Percentiles rank a stretch among this genome's conserved stretches.
phyloP scores from a whole-genome alignment of 2,888 invertebrate genomes.

The Anarsia innoxiella region DNA sequence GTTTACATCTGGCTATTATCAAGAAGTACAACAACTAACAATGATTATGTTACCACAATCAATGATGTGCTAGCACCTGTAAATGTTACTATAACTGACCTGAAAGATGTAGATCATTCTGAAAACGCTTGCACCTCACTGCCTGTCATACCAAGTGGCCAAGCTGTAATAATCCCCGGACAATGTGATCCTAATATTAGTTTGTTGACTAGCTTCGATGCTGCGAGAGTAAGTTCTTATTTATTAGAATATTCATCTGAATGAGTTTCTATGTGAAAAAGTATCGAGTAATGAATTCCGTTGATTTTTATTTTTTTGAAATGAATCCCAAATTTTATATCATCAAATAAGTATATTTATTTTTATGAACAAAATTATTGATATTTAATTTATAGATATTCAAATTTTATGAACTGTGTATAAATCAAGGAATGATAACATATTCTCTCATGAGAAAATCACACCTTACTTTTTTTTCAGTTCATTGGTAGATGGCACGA shows the following conservation, averaged over 20 bases:
- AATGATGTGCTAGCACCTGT: constrained; percentile 16
- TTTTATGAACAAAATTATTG: too few species aligned
- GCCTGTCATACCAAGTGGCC: constrained; percentile 37
- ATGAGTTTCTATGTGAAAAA: too few species aligned
- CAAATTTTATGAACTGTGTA: too few species aligned
- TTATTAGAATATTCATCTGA: too few species aligned
- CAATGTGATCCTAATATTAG: constrained; percentile 37
- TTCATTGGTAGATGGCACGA: constrained; percentile 55
- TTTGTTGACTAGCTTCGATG: constrained; percentile 2
- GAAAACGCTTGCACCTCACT: constrained; percentile 38
- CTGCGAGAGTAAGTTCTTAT: not conserved
- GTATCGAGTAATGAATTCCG: too few species aligned
- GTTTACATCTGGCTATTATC: constrained; percentile 53
- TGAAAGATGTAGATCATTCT: constrained; percentile 32
- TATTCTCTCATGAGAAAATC: too few species aligned
- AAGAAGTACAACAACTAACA: constrained; percentile 27
- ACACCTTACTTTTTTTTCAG: constrained; percentile 27
- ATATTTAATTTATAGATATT: not conserved
- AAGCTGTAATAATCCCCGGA: constrained; percentile 45
- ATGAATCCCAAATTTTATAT: too few species aligned
- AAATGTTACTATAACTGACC: constrained; percentile 24
- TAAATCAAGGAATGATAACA: too few species aligned
- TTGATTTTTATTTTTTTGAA: too few species aligned
- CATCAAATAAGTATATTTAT: too few species aligned
- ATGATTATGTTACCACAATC: constrained; percentile 18